Base-by-base conservation (phyloP, 2,797 vertebrate species). In the Spea hammondii region DNA sequence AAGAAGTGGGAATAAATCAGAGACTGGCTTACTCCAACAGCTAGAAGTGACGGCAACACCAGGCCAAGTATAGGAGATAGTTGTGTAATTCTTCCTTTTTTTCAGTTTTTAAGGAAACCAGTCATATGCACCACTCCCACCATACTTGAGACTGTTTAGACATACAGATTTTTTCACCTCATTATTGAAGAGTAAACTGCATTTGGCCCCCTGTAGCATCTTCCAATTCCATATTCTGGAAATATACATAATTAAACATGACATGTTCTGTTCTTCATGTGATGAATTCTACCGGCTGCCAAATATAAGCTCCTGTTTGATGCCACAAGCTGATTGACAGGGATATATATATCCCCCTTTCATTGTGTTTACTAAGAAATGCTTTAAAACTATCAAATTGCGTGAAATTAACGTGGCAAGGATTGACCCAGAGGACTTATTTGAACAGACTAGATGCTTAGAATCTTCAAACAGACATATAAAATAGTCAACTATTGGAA, bases 401-500 rank as follows among this genome's bases (percentile, higher is more conserved):
- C 71, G 79, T 76, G 74, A 80, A 65, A 50, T 13, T 17, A 77
- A 68, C 54, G 49, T 57, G n/a, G 48, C 74, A 6, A 49, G 13
- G 70, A 65, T 73, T 77, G 74, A 82, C 74, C 65, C 74, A 77
- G 47, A 73, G 79, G 74, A 67, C 53, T 73, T 72, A 50, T 81
- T 73, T 73, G 68, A 55, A 68, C 74, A 73, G 70, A 55, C 70
- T 67, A 59, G 65, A 75, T 75, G 62, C 70, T 76, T 71, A 72
- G 74, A 82, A 59, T 55, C 70, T 62, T 81, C 70, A 81, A 76
- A 77, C 67, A 75, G 72, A 75, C 68, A 66, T 74, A 73, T 82
- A 67, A 77, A 82, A 82, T 77, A 82, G 79, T 76, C 68, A 46
- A 17, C 51, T 44, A 32, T 64, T 72, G 62, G 64, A 55, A 65